Base-by-base conservation (phyloP, 2,113 vertebrate genomes). In the Phasianus colchicus region DNA sequence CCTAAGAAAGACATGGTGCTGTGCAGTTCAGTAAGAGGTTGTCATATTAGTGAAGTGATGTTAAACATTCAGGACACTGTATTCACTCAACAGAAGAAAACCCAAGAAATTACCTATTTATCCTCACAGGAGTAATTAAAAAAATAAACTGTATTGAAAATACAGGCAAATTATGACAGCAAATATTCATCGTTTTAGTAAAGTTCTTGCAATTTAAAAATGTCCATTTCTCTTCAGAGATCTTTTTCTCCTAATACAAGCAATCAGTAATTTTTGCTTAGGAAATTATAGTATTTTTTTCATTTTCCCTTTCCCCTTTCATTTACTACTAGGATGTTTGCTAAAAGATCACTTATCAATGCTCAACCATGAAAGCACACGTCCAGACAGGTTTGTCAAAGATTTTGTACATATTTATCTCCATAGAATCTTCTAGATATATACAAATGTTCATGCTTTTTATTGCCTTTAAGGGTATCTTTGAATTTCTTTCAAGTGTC, bases 401-500 rank as follows among this genome's bases (percentile, higher is more conserved):
- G 58, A 43, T 22, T 10, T 76, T 66, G 52, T 3, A 52, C 12
- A 6, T 52, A 72, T 58, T 94, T 94, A 91, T 91, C 85, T 89
- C 48, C 40, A 20, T 57, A 69, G 16, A 65, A 81, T 85, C 67
- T 89, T 92, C 50, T 85, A 64, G 79, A 94, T 40, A 80, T 88
- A 72, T 4, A 95, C 54, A 75, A 86, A 74, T 24, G 21, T 70
- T 61, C 55, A 48, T 76, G 42, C 9, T 92, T 96, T 94, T 88
- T 70, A 88, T 43, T 94, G 75, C 83, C 71, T 94, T 85, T 61
- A 89, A 94, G 71, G 71, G 69, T 91, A 79, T 73, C 71, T 83
- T 83, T 86, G 64, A 89, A 74, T 80, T 86, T 86, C 90, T 96
- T 95, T 94, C 76, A 94, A 94, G 69, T 88, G 34, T 43, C 75